These are phyloP conservation scores for Acridotheres tristis DNA, from an alignment of 2,797 vertebrate genomes.

Conservation along the genomic window DNA sequence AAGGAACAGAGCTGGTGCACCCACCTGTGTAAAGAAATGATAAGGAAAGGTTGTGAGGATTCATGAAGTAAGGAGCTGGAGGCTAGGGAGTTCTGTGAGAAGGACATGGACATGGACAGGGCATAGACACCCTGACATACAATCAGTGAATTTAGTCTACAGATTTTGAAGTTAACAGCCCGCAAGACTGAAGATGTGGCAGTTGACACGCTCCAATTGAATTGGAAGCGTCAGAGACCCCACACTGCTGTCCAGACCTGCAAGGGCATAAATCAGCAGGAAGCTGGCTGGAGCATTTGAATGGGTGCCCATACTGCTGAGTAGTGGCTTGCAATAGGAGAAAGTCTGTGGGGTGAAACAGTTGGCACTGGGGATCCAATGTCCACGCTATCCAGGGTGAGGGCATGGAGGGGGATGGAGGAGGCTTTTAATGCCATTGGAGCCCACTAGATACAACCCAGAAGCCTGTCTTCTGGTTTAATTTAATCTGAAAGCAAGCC, in stretches of 20 bases:
- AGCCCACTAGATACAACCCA: background rate
- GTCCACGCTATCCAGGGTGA: background rate
- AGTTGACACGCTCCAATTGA: background rate
- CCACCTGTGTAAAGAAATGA: background rate
- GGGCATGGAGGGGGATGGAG: background rate
- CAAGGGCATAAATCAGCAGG: background rate
- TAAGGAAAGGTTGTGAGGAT: background rate
- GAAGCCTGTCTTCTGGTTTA: background rate
- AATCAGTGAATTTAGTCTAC: background rate
- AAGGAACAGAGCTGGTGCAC: background rate
- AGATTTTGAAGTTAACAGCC: background rate
- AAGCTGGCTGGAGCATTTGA: background rate
- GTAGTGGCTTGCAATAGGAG: background rate
- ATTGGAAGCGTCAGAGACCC: background rate
- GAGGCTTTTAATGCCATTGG: background rate
- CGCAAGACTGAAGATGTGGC: background rate
- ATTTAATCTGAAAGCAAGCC: background rate
- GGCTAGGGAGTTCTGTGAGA: background rate
- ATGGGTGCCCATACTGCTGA: background rate
- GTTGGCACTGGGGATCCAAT: background rate
- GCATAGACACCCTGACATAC: rapidly evolving
- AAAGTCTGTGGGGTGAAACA: background rate
- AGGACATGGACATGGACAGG: background rate
- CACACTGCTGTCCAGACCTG: background rate
- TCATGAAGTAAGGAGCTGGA: background rate